A percentile compares a stretch with the other conserved stretches of the same genome.
Evolutionary conservation across 2,888 invertebrate species (phyloP).

Genomic region (Drosophila monieri): DNA sequence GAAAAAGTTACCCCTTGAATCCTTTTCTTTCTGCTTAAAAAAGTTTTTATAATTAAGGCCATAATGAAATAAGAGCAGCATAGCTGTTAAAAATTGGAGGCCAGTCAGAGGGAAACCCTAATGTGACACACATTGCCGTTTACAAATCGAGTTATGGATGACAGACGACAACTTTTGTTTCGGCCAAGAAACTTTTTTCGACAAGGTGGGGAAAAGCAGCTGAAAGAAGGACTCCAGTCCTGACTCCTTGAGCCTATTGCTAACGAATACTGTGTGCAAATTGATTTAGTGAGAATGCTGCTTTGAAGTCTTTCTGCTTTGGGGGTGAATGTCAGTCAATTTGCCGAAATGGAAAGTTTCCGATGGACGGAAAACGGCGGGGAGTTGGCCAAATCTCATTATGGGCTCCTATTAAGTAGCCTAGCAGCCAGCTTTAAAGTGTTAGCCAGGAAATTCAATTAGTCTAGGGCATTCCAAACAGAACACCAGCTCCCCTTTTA

Average conservation of each 20-base stretch:
- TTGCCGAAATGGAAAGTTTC: constrained; percentile 51
- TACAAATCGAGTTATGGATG: constrained; percentile 65
- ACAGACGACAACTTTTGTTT: constrained; percentile 50
- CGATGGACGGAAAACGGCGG: constrained; percentile 3
- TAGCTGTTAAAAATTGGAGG: constrained; percentile 46
- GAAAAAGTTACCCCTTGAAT: neutral
- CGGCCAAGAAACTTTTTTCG: constrained; percentile 27
- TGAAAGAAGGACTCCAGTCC: constrained; percentile 3
- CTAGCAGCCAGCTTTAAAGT: constrained; percentile 61
- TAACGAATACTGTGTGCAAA: constrained; percentile 64
- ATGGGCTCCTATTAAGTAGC: constrained; percentile 50
- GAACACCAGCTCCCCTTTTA: neutral
- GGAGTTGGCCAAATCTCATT: constrained; percentile 56
- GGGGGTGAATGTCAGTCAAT: constrained; percentile 46
- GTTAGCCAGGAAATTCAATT: constrained; percentile 58
- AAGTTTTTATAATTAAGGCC: constrained; percentile 53
- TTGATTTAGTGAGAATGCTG: constrained; percentile 67
- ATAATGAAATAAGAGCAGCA: constrained; percentile 65
- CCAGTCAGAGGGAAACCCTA: constrained; percentile 3
- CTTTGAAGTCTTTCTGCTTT: constrained; percentile 62
- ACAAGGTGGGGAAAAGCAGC: constrained; percentile 1
- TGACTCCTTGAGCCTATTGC: constrained; percentile 53
- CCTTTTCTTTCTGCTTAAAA: neutral
- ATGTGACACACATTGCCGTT: constrained; percentile 37
- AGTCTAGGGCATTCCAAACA: constrained; percentile 24